Percentiles rank a stretch among this genome's conserved stretches.
Evolutionary conservation across 2,113 vertebrate species (phyloP).

Genomic region (Leiothrix lutea): DNA sequence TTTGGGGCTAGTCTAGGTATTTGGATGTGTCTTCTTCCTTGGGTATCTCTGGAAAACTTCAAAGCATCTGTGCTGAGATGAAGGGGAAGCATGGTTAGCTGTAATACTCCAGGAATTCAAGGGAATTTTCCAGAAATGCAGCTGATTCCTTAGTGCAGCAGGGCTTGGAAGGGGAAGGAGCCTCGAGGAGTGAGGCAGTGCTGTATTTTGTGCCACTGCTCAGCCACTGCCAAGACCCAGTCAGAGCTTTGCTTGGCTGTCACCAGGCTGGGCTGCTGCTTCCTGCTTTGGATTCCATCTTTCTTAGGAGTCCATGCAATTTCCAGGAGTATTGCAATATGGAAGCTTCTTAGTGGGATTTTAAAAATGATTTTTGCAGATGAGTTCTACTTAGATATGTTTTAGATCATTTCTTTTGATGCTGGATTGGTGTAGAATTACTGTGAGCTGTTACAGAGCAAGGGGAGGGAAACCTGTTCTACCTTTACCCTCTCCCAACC

Average conservation of each 20-base stretch:
- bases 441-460: neutral
- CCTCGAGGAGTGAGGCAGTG: neutral
- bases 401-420: neutral
- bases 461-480: neutral
- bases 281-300: neutral
- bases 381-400: neutral
- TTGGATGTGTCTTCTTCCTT: constrained; percentile 17
- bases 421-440: neutral
- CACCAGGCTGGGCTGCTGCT: neutral
- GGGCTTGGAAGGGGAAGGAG: neutral
- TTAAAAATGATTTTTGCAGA: neutral
- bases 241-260: neutral
- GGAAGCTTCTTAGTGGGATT: neutral
- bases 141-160: neutral
- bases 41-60: constrained; percentile 4
- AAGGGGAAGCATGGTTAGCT: neutral
- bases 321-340: neutral
- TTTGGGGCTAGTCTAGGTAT: neutral
- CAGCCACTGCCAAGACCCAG: neutral
- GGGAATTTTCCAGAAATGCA: neutral
- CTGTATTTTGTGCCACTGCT: neutral
- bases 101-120: neutral
- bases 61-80: neutral
- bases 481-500: accelerated
- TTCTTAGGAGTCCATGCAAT: neutral